Base-by-base conservation (phyloP, 2,797 vertebrate genomes). In the Miichthys miiuy region DNA sequence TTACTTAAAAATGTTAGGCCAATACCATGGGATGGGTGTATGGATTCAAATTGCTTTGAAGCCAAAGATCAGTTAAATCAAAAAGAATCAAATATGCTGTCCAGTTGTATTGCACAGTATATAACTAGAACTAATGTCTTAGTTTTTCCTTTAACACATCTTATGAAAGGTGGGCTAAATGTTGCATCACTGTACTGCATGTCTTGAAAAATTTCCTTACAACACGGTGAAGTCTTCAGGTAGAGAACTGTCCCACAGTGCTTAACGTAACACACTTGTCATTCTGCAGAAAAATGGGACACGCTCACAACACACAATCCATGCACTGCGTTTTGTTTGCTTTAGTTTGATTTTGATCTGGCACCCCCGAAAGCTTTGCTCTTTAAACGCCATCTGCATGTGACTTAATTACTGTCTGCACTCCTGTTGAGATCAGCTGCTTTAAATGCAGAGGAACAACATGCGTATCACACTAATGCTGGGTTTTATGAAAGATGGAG, bases 401-500 rank as follows among this genome's bases (percentile, higher is more conserved):
- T 57, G 5, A 46, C 77, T 88, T 94, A 91, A 93, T 94, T 93
- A 92, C 83, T 55, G 60, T 72, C 82, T 83, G 78, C 52, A 60
- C 83, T 85, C 89, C 86, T 87, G 85, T 54, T 52, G 90, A 83
- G 86, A 90, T 83, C 21, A 68, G 80, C 81, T 66, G 73, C 75
- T 82, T 84, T 79, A 83, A 82, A 88, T 83, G 79, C 85, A 84
- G 75, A 69, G 69, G 54, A 72, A 70, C 50, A 44, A 66, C 86
- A 80, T 58, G 64, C 54, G 67, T 44, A 72, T 79, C 79, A 68
- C 73, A 58, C 68, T 70, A 87, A 88, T 83, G 73, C 84, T 34
- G 64, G 72, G 58, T 84, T 86, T 87, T 77, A 72, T 84, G 67
- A 79, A 84, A 71, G 72, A 80, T 80, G 73, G 80, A 77, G 72